Conservation (phyloP, 2,113 vertebrate species). For the Myotis brandtii region DNA sequence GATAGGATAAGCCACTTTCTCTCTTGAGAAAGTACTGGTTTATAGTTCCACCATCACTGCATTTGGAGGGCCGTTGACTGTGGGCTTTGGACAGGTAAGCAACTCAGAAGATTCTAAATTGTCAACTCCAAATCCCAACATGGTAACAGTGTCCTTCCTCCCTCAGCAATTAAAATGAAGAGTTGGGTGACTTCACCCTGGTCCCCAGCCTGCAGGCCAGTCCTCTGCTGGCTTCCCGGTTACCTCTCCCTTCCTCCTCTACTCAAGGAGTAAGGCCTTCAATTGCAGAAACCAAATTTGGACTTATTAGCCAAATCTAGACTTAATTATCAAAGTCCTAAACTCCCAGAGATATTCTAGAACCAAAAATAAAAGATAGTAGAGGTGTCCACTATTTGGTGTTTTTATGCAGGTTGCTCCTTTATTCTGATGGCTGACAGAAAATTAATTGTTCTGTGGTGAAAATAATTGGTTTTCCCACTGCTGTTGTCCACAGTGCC, state of each 20-base stretch:
- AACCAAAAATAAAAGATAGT: not conserved
- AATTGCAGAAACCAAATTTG: not conserved
- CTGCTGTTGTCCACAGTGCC: accelerated
- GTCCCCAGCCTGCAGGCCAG: not conserved
- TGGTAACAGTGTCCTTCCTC: accelerated
- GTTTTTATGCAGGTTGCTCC: not conserved
- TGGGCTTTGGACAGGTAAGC: not conserved
- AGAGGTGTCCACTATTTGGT: not conserved
- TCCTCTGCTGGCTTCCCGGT: not conserved
- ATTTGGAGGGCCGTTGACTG: not conserved
- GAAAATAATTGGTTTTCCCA: not conserved
- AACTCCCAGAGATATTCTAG: not conserved
- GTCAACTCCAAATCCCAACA: not conserved
- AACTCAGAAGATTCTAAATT: not conserved
- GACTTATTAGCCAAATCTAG: not conserved
- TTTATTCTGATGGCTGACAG: not conserved
- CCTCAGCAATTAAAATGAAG: not conserved
- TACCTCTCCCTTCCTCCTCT: not conserved
- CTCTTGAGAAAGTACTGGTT: not conserved
- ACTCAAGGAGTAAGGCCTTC: not conserved
- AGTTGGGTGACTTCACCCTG: not conserved
- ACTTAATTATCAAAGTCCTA: not conserved
- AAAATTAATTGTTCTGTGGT: not conserved
- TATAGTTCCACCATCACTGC: not conserved
- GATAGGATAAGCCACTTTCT: not conserved